Base-by-base conservation (phyloP, 2,113 vertebrate genomes). In the Oenanthe melanoleuca region DNA sequence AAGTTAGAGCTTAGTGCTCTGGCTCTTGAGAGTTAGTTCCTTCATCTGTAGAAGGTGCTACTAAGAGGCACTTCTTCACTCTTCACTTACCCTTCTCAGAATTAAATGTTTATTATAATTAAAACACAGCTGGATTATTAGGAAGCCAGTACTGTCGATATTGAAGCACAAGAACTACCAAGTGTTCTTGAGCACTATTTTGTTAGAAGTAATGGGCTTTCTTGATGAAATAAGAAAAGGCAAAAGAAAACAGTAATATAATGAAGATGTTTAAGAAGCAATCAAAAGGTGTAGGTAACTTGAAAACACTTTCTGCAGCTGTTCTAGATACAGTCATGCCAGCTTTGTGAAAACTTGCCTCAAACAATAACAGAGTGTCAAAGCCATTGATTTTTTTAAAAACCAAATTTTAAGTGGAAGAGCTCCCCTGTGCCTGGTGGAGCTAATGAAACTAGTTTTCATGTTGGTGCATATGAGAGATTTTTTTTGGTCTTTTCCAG, bases 261-360 rank as follows among this genome's bases (percentile, higher is more conserved):
- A 5, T 92, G 38, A 86, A 80, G 50, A 25, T 55, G 12, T 57
- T 34, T 77, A 64, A 42, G 69, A 77, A 70, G 28, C 55, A 66
- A 21, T 77, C 13, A 53, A 29, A 45, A 70, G 37, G 11, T n/a
- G 3, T 22, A 61, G 13, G n/a, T 83, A 59, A 33, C 65, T 49
- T 61, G 28, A 45, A 86, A 63, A 57, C 44, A 40, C 52, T 60
- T 45, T 84, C 24, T 93, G 5, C 38, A 31, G 23, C 61, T 0
- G 0, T 69, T 70, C 69, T 66, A 63, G 29, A 70, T 71, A 38
- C 6, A 16, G 28, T 84, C n/a, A 19, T 75, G 40, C 0, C 0
- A 55, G 16, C 26, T 88, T 65, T 61, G 40, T 65, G 26, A 71
- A 28, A 69, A 61, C 63, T 83, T 86, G 59, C 31, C 25, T 95